Conservation (phyloP, 2,797 vertebrate genomes). For the Paratrypauchen microcephalus region DNA sequence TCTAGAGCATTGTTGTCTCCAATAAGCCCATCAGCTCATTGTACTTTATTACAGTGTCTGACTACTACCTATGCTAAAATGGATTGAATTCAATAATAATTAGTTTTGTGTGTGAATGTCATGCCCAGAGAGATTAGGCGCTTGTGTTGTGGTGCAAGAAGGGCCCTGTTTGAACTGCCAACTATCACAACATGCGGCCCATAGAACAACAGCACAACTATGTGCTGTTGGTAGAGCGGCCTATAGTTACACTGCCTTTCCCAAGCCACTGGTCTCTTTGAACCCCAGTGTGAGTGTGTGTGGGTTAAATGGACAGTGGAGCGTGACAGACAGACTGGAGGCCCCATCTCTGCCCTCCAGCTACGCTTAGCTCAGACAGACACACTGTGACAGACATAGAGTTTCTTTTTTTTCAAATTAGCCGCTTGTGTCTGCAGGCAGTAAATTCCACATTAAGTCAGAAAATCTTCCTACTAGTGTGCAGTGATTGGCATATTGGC, state of each 20-base stretch:
- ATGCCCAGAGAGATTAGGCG: conserved; percentile 67
- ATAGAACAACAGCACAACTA: conserved; percentile 77
- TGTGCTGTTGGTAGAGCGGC: conserved; percentile 76
- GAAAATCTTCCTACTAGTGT: neutral
- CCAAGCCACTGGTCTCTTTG: conserved; percentile 77
- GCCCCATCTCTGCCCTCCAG: conserved; percentile 73
- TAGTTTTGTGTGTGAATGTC: conserved; percentile 64
- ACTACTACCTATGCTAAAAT: conserved; percentile 40
- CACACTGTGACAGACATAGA: conserved; percentile 69
- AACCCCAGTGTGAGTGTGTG: conserved; percentile 58
- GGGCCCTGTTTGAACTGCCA: conserved; percentile 69
- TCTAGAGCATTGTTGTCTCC: neutral
- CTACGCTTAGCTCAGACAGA: conserved; percentile 77
- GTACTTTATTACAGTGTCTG: conserved; percentile 3
- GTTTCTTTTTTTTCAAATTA: conserved; percentile 71
- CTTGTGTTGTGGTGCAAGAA: conserved; percentile 71
- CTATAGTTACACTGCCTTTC: conserved; percentile 77
- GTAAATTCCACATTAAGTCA: conserved; percentile 68
- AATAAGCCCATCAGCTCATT: neutral
- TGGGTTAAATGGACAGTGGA: conserved; percentile 77
- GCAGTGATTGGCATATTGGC: conserved; percentile 1
- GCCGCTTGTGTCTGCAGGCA: conserved; percentile 77
- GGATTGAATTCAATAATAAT: conserved; percentile 20
- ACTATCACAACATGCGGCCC: conserved; percentile 74
- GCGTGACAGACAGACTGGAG: conserved; percentile 79